Conservation (phyloP, 2,797 vertebrate genomes). For the Otolemur crassicaudatus region DNA sequence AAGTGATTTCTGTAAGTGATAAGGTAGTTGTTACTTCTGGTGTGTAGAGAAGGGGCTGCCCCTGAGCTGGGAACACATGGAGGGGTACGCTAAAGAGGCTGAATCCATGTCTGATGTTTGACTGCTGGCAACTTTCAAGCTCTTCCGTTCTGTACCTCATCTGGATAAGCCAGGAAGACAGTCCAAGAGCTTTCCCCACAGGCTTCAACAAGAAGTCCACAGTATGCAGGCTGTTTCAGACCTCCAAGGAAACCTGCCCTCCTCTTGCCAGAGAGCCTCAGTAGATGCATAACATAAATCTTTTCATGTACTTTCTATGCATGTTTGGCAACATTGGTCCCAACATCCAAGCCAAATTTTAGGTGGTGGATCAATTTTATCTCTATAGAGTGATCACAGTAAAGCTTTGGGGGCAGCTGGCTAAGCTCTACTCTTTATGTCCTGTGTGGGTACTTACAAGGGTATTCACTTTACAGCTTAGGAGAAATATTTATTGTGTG, state of each 20-base stretch:
- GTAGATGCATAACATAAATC: not conserved
- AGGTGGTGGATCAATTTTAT: no score
- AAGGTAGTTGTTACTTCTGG: not conserved
- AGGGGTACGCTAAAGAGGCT: not conserved
- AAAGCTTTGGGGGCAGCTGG: not conserved
- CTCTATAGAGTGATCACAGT: not conserved
- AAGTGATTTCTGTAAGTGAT: not conserved
- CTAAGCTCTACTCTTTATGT: not conserved
- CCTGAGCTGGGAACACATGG: not conserved
- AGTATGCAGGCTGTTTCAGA: not conserved
- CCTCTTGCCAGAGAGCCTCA: not conserved
- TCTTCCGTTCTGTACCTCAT: not conserved
- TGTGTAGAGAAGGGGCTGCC: not conserved
- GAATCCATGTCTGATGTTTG: not conserved
- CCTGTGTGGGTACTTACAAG: not conserved
- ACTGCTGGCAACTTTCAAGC: not conserved
- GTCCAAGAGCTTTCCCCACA: accelerated
- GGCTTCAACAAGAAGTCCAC: not conserved
- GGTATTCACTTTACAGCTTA: not conserved
- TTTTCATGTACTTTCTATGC: not conserved
- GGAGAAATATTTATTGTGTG: not conserved
- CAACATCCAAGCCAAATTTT: not conserved
- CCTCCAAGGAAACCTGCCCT: not conserved
- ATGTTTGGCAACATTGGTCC: not conserved
- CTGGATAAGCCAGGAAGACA: not conserved